A percentile compares a stretch with the other conserved stretches of the same genome.
phyloP scores from a whole-genome alignment of 1,140 invertebrate genomes.

The Leptinotarsa lineolata region DNA sequence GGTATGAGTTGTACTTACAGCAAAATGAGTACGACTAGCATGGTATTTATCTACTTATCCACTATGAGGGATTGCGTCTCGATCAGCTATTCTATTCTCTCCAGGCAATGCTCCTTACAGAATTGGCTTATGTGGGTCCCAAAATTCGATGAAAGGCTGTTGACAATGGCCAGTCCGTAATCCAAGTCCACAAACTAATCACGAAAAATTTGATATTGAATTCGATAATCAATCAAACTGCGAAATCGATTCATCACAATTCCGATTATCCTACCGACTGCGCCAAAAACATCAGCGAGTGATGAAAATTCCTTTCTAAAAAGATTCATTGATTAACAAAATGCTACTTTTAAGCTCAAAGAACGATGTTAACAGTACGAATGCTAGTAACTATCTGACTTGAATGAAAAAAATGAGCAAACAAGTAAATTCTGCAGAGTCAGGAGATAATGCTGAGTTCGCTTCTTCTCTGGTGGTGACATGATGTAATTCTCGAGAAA shows the following conservation, averaged over 20 bases:
- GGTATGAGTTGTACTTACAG: background rate
- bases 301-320: background rate
- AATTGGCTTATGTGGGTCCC: background rate
- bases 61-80: background rate
- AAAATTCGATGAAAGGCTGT: background rate
- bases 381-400: background rate
- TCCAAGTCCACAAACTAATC: background rate
- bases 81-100: background rate
- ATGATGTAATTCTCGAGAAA: slow-evolving; percentile 1
- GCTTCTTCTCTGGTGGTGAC: background rate
- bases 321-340: background rate
- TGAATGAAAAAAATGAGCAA: background rate
- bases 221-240: background rate
- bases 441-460: background rate
- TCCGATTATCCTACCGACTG: background rate
- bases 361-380: background rate
- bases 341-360: background rate
- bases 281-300: background rate
- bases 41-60: background rate
- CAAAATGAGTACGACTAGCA: background rate
- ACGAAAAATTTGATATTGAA: background rate
- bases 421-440: background rate
- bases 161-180: background rate
- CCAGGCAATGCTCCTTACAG: background rate
- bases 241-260: background rate